Evolutionary conservation across 2,113 vertebrate genomes (phyloP), one percentile per base, ranked within the genome.

Genomic region (Passer montanus): DNA sequence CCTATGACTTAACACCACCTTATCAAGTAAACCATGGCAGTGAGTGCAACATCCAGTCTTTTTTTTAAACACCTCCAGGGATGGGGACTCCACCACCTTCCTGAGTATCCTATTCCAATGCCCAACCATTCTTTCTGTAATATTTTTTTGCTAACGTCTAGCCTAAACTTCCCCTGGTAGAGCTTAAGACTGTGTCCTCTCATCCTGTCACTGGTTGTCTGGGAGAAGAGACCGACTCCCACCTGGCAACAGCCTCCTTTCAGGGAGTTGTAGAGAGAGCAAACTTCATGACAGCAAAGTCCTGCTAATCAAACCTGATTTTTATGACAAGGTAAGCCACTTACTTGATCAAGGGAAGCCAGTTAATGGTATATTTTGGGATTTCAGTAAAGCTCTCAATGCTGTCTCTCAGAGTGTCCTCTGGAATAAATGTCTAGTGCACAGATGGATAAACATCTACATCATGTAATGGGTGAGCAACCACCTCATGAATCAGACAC

Each of bases 211-310:
- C 35, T 49, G 41, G 27, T 56, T 55, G 5, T 82, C 53, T 49
- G 44, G 23, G 35, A 69, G 15, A 59, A 28, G 53, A 59, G 28
- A 39, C 3, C 0, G 0, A n/a, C 44, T 17, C 15, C 15, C 11
- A 39, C 28, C 9, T 3, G 2, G 23, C 35, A 55, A 44, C 49
- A 55, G 4, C 15, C 23, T 58, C 8, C 14, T 59, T 82, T 69
- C 44, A 49, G 19, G 23, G 7, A 19, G 15, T 15, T 50, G 30
- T 23, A 69, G 19, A 58, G 23, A 18, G 7, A 59, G 23, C 11
- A 69, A 23, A n/a, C 10, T 59, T 49, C 5, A 30, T 30, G 15
- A 20, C 15, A 70, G 37, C 17, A 20, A 30, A 83, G 10, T 43
- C 31, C 37, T 60, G 20, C 24, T 43, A 43, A 35, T 50, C 26